Evolutionary conservation across 2,797 vertebrate species (phyloP), one percentile per base, ranked within the genome.

Genomic region (Sebastiscus tertius): DNA sequence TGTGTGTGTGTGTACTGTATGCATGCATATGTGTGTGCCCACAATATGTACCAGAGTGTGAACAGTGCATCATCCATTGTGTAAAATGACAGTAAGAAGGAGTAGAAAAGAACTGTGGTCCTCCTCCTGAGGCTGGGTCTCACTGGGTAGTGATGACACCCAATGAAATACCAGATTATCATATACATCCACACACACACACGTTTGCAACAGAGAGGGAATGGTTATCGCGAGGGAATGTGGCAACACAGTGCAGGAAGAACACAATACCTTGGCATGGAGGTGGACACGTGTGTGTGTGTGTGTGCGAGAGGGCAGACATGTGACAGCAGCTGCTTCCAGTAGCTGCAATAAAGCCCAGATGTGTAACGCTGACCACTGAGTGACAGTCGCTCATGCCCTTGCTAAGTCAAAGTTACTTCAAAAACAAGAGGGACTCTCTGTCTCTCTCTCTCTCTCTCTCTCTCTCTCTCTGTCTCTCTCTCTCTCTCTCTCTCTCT

Each of bases 331-430:
- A 62, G 42, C 42, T 46, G 42, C 42, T 46, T 46, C 7, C 42
- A 46, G 42, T 20, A 46, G 42, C 42, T 46, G 18, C 42, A 20
- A 46, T 18, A 20, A 46, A 46, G 6, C 49, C 20, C 20, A 52
- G 63, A 73, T 79, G 77, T 8, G 34, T 80, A 42, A 67, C 27
- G 49, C 42, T 78, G 77, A 83, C 82, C 86, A 69, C 34, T 33
- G 72, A 83, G 54, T 79, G 87, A 80, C 87, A 76, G 80, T 34
- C 63, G n/a, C 67, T 64, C 42, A 2, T 83, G 87, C 79, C 90
- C 91, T 93, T 90, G 83, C 77, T 64, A 82, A 88, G 88, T 91
- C 88, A 92, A 85, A 83, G 77, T 85, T 85, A 81, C 75, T 89
- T 86, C 42, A 79, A 88, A 60, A 91, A 90, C 84, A 92, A 89